Conservation (phyloP, 2,113 vertebrate genomes). For the Hemiprocne comata region DNA sequence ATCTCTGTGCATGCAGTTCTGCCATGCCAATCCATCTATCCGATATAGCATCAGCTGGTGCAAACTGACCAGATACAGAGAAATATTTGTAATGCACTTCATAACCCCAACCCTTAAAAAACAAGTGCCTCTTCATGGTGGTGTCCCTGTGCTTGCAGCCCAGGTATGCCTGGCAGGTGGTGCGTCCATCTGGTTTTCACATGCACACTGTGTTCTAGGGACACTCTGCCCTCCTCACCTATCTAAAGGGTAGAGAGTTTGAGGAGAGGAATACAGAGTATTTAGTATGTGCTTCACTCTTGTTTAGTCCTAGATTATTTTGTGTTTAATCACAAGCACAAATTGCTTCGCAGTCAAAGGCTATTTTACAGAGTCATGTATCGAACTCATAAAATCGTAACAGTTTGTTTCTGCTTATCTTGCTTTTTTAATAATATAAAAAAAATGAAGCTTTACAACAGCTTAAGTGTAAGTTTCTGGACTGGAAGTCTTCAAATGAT, state of each 20-base stretch:
- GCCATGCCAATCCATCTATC: background rate
- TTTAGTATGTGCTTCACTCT: background rate
- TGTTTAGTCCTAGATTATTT: background rate
- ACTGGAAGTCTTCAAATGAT: background rate
- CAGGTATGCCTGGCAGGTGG: background rate
- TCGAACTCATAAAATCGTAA: background rate
- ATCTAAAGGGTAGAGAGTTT: background rate
- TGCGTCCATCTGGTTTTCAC: background rate
- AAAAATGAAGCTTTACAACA: background rate
- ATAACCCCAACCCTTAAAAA: background rate
- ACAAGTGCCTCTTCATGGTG: background rate
- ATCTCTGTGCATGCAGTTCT: background rate
- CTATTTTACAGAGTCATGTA: background rate
- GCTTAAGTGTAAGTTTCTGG: background rate
- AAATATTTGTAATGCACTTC: background rate
- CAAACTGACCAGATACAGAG: background rate
- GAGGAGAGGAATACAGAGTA: background rate
- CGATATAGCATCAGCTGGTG: background rate
- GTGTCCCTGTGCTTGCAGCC: fast-evolving
- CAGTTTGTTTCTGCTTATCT: background rate
- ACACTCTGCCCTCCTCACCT: background rate
- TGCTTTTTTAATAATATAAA: background rate
- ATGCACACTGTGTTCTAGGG: background rate
- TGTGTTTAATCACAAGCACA: background rate
- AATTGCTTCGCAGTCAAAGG: background rate